Evolutionary conservation across 2,113 vertebrate species (phyloP), one percentile per base, ranked within the genome.

Genomic region (Hiodon alosoides): DNA sequence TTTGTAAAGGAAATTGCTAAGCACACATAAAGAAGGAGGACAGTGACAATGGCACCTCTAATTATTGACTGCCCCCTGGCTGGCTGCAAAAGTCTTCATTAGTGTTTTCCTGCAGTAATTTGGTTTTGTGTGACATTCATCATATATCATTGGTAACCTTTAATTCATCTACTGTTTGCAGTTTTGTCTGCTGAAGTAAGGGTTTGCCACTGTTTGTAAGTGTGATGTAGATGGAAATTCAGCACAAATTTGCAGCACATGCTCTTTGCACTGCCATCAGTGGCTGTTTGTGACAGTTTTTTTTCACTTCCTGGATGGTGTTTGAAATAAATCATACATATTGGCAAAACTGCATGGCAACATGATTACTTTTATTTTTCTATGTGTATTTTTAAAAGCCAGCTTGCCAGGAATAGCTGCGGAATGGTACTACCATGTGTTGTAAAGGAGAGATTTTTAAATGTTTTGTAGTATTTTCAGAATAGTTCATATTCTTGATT

Each of bases 161-260:
- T 94, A 95, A 94, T 95, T 96, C 90, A 91, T 92, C 91, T 88
- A 88, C 88, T 93, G 94, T 92, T 95, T 90, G 94, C 92, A 92
- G 85, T 94, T 96, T 91, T 90, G 87, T 90, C 88, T 94, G 90
- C 90, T 91, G 90, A 85, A 88, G 86, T 92, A 81, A 86, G 88
- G 78, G 85, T 89, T 81, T 82, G 83, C 85, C 82, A 79, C 84
- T 85, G 65, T 55, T 66, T 14, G 53, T 51, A 59, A 50, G 73
- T 13, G 8, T 66, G 8, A 3, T 6, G 46, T 61, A 59, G 68
- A 69, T 46, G 50, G n/a, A 73, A 77, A 69, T 5, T 7, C 74
- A 10, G 8, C 76, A 67, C 78, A 86, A 86, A 90, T 86, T 87
- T 82, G 86, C 73, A 67, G 61, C 17, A 47, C 53, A 73, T 13